A percentile compares a stretch with the other conserved stretches of the same genome.
Conservation (phyloP, 2,113 vertebrate genomes). For the Elephantulus edwardii region DNA sequence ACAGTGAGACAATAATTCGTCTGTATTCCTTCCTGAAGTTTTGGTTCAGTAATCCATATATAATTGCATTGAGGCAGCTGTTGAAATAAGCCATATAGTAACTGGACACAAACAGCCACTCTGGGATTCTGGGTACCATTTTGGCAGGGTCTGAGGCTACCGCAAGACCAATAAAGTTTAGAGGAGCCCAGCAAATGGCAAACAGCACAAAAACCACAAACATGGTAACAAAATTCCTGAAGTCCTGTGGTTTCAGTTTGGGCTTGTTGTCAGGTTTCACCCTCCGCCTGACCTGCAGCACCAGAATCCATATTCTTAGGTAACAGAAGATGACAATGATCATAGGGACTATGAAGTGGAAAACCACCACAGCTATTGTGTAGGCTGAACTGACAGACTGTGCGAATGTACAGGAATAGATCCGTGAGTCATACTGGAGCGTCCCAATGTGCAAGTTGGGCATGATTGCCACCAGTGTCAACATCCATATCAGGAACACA, state of each 20-base stretch:
- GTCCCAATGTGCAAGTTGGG: slow-evolving; percentile 95
- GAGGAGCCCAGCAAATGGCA: slow-evolving; percentile 96
- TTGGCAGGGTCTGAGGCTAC: slow-evolving; percentile 91
- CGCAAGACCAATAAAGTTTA: slow-evolving; percentile 95
- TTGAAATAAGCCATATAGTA: slow-evolving; percentile 99
- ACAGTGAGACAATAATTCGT: slow-evolving; percentile 92
- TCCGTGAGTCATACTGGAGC: slow-evolving; percentile 92
- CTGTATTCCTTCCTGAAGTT: slow-evolving; percentile 98
- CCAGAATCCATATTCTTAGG: slow-evolving; percentile 96
- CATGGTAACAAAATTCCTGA: slow-evolving; percentile 97
- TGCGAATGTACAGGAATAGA: slow-evolving; percentile 96
- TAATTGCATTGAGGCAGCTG: slow-evolving; percentile 98
- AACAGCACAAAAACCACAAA: slow-evolving; percentile 98
- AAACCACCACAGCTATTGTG: slow-evolving; percentile 95
- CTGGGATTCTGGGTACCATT: slow-evolving; percentile 91
- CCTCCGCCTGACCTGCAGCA: slow-evolving; percentile 91
- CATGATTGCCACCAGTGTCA: slow-evolving; percentile 93
- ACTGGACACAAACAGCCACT: slow-evolving; percentile 97
- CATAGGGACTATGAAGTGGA: slow-evolving; percentile 96
- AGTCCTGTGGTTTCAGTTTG: slow-evolving; percentile 92
- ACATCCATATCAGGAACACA: slow-evolving; percentile 92
- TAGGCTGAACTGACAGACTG: slow-evolving; percentile 95
- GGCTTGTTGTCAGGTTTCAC: slow-evolving; percentile 93
- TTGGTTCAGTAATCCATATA: slow-evolving; percentile 97
- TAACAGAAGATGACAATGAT: slow-evolving; percentile 96